Percentiles rank a stretch among this genome's conserved stretches.
Evolutionary conservation across 1,140 invertebrate species (phyloP).

Genomic region (Lineus longissimus): DNA sequence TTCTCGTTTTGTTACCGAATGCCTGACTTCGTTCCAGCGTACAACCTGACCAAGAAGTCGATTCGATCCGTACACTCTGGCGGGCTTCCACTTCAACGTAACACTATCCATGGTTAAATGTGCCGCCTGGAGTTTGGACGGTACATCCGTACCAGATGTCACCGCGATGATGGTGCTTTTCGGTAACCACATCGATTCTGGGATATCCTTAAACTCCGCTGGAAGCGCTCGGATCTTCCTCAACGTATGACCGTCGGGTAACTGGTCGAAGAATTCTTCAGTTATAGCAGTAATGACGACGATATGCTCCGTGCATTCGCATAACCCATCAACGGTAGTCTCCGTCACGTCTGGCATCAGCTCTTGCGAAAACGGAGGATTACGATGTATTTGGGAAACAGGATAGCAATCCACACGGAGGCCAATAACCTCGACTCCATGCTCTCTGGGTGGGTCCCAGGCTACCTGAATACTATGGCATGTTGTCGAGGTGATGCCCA

Average conservation of each 20-base stretch:
- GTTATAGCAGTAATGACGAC: constrained; percentile 50
- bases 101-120: constrained; percentile 39
- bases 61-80: constrained; percentile 50
- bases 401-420: constrained; percentile 49
- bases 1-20: constrained; percentile 22
- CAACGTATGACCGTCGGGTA: constrained; percentile 41
- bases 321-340: constrained; percentile 39
- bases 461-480: constrained; percentile 48
- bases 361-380: constrained; percentile 22
- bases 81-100: constrained; percentile 43
- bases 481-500: constrained; percentile 46
- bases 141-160: constrained; percentile 50
- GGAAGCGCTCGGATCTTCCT: constrained; percentile 40
- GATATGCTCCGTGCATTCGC: constrained; percentile 50
- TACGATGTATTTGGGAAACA: constrained; percentile 20
- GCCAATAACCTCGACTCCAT: constrained; percentile 51
- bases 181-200: constrained; percentile 49
- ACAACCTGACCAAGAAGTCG: constrained; percentile 43
- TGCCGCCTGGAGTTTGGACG: constrained; percentile 40
- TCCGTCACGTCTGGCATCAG: constrained; percentile 41
- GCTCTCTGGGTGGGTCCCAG: constrained; percentile 51
- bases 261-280: constrained; percentile 51
- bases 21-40: constrained; percentile 44
- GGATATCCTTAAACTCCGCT: constrained; percentile 27
- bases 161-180: constrained; percentile 40